Conservation (phyloP, 2,113 vertebrate genomes). For the Paramisgurnus dabryanus region DNA sequence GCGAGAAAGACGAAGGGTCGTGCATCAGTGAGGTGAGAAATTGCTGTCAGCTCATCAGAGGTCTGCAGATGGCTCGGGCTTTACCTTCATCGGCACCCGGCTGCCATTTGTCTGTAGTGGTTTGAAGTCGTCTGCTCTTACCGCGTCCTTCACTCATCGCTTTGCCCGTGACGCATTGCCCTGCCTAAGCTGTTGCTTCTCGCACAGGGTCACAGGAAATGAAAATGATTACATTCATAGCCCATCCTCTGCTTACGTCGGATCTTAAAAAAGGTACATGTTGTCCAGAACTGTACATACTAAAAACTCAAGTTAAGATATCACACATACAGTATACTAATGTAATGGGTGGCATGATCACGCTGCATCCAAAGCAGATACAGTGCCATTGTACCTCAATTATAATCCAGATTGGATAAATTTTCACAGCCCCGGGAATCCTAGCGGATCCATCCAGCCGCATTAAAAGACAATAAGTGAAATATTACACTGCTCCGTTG, state of each 20-base stretch:
- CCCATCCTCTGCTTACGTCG: neutral
- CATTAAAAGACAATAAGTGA: conserved; percentile 55
- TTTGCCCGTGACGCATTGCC: conserved; percentile 39
- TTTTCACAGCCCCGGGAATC: conserved; percentile 20
- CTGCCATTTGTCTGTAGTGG: conserved; percentile 62
- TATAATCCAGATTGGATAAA: conserved; percentile 10
- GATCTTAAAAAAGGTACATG: neutral
- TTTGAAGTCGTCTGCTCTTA: conserved; percentile 56
- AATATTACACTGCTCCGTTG: conserved; percentile 51
- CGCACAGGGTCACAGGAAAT: conserved; percentile 36
- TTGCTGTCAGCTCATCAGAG: conserved; percentile 62
- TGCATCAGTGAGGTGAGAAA: conserved; percentile 74
- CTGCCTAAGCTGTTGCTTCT: conserved; percentile 21
- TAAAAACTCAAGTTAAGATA: too few relatives aligned
- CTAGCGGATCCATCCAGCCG: conserved; percentile 30
- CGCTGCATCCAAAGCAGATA: neutral
- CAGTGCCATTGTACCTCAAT: conserved; percentile 10
- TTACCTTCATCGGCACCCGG: conserved; percentile 64
- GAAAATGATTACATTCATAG: conserved; percentile 25
- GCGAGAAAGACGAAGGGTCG: conserved; percentile 32
- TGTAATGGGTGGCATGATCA: neutral
- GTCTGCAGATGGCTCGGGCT: conserved; percentile 65
- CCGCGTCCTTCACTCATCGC: conserved; percentile 53
- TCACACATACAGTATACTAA: neutral
- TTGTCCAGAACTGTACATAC: neutral